phyloP scores from a whole-genome alignment of 1,140 invertebrate genomes.

The Eupristina koningsbergeri region DNA sequence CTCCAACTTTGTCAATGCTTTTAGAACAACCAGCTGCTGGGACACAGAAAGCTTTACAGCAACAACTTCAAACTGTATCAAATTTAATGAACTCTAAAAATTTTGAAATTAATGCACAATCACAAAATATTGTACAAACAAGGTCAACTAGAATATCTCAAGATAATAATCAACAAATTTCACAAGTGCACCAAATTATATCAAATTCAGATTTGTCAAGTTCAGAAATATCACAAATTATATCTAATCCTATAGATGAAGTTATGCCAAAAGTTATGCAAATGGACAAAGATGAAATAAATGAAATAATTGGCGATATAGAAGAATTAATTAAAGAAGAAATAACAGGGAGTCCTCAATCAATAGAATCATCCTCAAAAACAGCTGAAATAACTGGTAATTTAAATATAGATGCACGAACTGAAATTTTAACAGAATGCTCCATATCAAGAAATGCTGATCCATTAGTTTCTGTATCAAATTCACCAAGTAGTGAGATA shows the following conservation, averaged over 20 bases:
- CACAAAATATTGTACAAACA: conserved; percentile 42
- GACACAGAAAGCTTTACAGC: conserved; percentile 58
- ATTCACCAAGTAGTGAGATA: conserved; percentile 66
- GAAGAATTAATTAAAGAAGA: conserved; percentile 72
- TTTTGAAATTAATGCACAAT: not conserved
- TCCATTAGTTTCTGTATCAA: conserved; percentile 58
- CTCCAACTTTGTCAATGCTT: conserved; percentile 79
- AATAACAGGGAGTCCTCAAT: conserved; percentile 66
- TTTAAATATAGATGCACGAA: conserved; percentile 40
- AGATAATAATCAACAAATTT: conserved; percentile 37
- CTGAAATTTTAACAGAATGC: conserved; percentile 47
- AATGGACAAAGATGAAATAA: conserved; percentile 72
- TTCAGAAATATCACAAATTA: conserved; percentile 68
- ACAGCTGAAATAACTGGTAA: conserved; percentile 53
- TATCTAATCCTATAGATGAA: conserved; percentile 67
- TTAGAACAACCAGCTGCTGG: conserved; percentile 73
- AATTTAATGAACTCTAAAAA: conserved; percentile 44
- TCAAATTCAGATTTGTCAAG: conserved; percentile 58
- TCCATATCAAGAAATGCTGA: conserved; percentile 57
- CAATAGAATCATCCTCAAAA: conserved; percentile 42
- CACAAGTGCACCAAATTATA: conserved; percentile 44
- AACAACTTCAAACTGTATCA: conserved; percentile 16
- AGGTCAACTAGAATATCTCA: conserved; percentile 12
- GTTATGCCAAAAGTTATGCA: conserved; percentile 70
- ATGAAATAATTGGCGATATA: conserved; percentile 72